Conservation (phyloP, 2,113 vertebrate genomes). For the Ciconia stormi region DNA sequence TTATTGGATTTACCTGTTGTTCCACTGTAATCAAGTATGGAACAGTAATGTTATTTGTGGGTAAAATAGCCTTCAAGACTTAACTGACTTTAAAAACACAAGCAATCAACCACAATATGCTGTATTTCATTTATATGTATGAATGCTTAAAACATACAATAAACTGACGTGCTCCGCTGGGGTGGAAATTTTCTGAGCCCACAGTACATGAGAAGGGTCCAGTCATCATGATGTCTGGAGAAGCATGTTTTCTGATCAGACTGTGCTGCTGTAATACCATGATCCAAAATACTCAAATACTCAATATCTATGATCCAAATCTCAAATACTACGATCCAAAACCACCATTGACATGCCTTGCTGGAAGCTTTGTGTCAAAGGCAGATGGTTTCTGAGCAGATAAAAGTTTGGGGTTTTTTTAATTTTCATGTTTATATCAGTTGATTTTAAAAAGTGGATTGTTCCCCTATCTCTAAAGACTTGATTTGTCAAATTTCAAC, state of each 20-base stretch:
- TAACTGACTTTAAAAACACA: not conserved
- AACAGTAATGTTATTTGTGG: not conserved
- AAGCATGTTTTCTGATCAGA: not conserved
- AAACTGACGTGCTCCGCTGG: accelerated
- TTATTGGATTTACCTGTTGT: not conserved
- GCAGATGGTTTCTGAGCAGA: not conserved
- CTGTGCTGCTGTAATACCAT: not conserved
- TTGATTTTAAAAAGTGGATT: not conserved
- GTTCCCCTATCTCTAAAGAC: not conserved
- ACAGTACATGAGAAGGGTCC: not conserved
- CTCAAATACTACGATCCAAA: not conserved
- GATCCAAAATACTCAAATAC: not conserved
- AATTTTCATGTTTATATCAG: not conserved
- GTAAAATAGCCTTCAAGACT: not conserved
- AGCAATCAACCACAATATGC: not conserved
- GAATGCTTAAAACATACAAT: not conserved
- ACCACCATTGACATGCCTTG: not conserved
- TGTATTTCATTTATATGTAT: not conserved
- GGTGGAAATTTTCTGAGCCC: not conserved
- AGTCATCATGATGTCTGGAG: accelerated
- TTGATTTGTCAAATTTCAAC: not conserved
- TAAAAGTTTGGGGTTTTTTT: not conserved
- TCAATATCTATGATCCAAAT: not conserved
- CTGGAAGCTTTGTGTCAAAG: not conserved
- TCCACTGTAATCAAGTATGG: not conserved